phyloP scores from a whole-genome alignment of 2,797 vertebrate species.

The Amniataba percoides region DNA sequence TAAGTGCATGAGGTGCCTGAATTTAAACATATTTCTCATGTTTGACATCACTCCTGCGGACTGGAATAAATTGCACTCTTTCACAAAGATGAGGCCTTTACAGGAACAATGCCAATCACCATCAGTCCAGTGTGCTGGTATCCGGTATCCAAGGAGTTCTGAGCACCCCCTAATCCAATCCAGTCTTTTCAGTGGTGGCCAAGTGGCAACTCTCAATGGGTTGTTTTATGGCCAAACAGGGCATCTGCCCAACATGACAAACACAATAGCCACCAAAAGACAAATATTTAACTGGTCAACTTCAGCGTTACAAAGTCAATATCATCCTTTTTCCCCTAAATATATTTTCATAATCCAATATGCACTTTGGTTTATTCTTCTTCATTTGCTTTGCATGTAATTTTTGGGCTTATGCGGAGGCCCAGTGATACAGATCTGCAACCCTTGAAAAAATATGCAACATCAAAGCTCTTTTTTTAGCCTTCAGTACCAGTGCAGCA shows the following conservation, averaged over 20 bases:
- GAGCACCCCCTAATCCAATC: slow-evolving; percentile 63
- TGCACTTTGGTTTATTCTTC: not conserved
- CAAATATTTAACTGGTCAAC: slow-evolving; percentile 74
- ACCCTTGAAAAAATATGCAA: not conserved
- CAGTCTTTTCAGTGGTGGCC: slow-evolving; percentile 80
- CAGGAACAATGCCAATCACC: slow-evolving; percentile 68
- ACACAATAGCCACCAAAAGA: slow-evolving; percentile 68
- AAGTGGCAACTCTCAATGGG: slow-evolving; percentile 79
- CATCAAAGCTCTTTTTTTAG: not conserved
- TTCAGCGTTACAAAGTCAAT: slow-evolving; percentile 39
- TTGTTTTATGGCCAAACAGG: slow-evolving; percentile 76
- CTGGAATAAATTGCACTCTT: slow-evolving; percentile 47
- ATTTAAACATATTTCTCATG: slow-evolving; percentile 19
- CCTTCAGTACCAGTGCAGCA: not conserved
- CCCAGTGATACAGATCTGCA: not conserved
- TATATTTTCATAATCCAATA: not conserved
- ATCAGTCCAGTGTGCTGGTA: slow-evolving; percentile 70
- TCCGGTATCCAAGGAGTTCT: slow-evolving; percentile 80
- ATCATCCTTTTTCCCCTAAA: not conserved
- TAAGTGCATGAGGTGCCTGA: not conserved
- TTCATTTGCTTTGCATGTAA: not conserved
- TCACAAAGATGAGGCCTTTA: slow-evolving; percentile 57
- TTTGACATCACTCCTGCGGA: slow-evolving; percentile 34
- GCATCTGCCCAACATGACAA: slow-evolving; percentile 71
- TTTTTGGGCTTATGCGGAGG: not conserved